Evolutionary conservation across 2,797 vertebrate genomes (phyloP), one percentile per base, ranked within the genome.

Genomic region (Gadopsis bispinosus): DNA sequence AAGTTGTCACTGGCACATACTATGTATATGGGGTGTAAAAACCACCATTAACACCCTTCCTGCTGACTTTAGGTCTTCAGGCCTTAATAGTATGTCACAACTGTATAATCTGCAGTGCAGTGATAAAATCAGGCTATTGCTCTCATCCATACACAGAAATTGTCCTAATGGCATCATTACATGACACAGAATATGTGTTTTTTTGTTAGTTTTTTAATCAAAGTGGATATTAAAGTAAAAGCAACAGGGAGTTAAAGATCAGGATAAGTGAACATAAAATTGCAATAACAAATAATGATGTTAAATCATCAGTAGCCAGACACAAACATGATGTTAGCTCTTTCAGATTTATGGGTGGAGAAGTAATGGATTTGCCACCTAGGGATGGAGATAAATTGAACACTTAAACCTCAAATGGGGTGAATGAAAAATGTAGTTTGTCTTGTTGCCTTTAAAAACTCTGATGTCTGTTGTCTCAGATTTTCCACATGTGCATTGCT

Each of bases 211-310:
- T 20, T 55, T 74, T 43, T 31, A 58, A 73, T 60, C 65, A 39
- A 70, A 73, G 45, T 65, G 35, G 53, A 75, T 85, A 66, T 65
- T 69, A 19, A 50, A 63, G 66, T 65, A 43, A 77, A 83, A 83
- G 53, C 61, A 77, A 58, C 70, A 73, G 74, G 87, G 81, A 77
- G 75, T 75, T 73, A 65, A 83, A 85, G 48, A 82, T 69, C 69
- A 83, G 53, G 35, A 74, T 72, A 69, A 59, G 66, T 56, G 61
- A 75, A 83, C 71, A 77, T 78, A 83, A 86, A 83, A 81, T 69
- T 69, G 67, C 73, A 83, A 77, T 88, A 81, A 81, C 55, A 79
- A 75, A 73, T 70, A 80, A 78, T 61, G 68, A 78, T 72, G 72
- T 71, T 54, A 81, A 73, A 77, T 80, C 55, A 77, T 72, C 33